Evolutionary conservation across 2,113 vertebrate species (phyloP).

Genomic region (Mohoua ochrocephala): DNA sequence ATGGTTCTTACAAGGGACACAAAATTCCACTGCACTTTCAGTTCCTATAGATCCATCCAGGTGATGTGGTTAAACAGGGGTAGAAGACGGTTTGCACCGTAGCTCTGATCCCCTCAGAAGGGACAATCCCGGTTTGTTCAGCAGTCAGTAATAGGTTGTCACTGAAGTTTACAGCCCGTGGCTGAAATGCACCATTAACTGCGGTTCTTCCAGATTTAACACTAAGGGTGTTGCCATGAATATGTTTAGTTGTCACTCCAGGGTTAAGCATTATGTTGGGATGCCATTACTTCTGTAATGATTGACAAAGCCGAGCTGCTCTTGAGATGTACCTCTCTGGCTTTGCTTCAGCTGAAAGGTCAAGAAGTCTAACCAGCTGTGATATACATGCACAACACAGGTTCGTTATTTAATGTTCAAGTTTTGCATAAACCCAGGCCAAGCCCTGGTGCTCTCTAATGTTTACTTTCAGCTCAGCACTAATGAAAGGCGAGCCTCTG

Average conservation of each 20-base stretch:
- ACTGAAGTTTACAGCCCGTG: conserved; percentile 38
- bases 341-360: conserved; percentile 32
- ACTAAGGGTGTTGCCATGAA: conserved; percentile 69
- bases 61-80: neutral
- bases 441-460: neutral
- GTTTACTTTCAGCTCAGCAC: neutral
- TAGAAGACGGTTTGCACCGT: neutral
- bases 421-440: neutral
- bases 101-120: neutral
- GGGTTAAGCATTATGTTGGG: conserved; percentile 73
- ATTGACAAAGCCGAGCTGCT: conserved; percentile 62
- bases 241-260: conserved; percentile 57
- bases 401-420: conserved; percentile 16
- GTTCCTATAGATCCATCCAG: neutral
- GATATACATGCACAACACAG: neutral
- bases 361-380: conserved; percentile 11
- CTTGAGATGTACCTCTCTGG: neutral
- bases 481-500: neutral
- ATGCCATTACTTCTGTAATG: conserved; percentile 62
- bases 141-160: conserved; percentile 68
- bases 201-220: conserved; percentile 61
- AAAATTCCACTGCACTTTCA: neutral
- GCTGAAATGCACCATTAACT: conserved; percentile 69
- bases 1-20: neutral
- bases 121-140: conserved; percentile 41